phyloP scores from a whole-genome alignment of 2,113 vertebrate genomes.

The Mastomys natalensis region DNA sequence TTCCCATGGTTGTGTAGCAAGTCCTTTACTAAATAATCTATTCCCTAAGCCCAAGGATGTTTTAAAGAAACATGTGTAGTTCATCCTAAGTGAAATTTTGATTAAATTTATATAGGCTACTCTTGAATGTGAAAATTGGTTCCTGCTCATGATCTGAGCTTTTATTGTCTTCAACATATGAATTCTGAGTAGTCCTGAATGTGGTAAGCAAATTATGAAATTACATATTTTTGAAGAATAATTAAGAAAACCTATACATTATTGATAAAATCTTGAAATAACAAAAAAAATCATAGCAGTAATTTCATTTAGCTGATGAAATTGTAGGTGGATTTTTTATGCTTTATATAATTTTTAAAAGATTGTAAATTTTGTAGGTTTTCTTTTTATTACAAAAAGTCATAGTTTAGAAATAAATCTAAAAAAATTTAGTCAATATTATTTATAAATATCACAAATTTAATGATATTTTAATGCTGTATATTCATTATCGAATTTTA shows the following conservation, averaged over 20 bases:
- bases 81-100: neutral
- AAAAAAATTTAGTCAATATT: neutral
- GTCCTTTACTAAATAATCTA: neutral
- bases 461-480: neutral
- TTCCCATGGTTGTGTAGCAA: neutral
- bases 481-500: neutral
- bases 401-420: neutral
- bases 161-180: neutral
- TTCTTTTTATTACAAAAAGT: neutral
- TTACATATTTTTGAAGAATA: neutral
- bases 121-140: neutral
- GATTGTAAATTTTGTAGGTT: neutral
- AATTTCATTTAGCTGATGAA: neutral
- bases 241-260: neutral
- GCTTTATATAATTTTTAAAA: too few species aligned
- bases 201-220: neutral
- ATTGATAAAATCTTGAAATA: conserved; percentile 6
- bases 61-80: neutral
- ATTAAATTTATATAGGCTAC: neutral
- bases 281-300: neutral
- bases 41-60: neutral
- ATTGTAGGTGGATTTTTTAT: neutral
- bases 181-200: neutral
- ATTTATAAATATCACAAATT: neutral
- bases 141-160: neutral